These are phyloP conservation scores for Ochropleura plecta DNA, from an alignment of 2,888 invertebrate species.

Conservation along the genomic window DNA sequence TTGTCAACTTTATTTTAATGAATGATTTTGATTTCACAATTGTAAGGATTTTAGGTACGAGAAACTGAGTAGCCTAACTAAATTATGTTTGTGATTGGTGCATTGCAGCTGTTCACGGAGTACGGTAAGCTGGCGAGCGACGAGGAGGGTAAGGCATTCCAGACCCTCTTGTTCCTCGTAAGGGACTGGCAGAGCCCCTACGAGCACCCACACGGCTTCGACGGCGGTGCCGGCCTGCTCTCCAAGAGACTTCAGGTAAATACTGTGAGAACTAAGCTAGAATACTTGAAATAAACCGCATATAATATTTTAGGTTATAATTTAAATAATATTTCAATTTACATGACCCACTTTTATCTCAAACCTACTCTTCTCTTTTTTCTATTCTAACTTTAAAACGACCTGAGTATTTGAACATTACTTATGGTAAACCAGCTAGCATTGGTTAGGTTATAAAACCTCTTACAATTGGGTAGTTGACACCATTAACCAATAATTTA, in stretches of 20 bases:
- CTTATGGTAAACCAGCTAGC: no score
- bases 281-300: no score
- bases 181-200: conserved; percentile 99
- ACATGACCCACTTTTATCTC: no score
- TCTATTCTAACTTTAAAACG: no score
- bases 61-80: neutral
- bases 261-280: neutral
- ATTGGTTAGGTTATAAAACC: no score
- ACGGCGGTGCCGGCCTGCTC: conserved; percentile 96
- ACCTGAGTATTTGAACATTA: no score
- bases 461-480: no score
- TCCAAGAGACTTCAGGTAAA: conserved; percentile 94
- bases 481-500: no score
- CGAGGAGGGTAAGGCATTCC: conserved; percentile 95
- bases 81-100: conserved; percentile 7
- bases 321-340: no score
- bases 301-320: no score
- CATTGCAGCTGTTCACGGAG: conserved; percentile 96
- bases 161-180: conserved; percentile 95
- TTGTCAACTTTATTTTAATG: neutral
- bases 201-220: conserved; percentile 96
- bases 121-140: conserved; percentile 97
- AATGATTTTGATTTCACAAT: neutral
- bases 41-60: neutral
- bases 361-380: no score